Base-by-base conservation (phyloP, 2,797 vertebrate genomes). In the Cercopithecus diana region DNA sequence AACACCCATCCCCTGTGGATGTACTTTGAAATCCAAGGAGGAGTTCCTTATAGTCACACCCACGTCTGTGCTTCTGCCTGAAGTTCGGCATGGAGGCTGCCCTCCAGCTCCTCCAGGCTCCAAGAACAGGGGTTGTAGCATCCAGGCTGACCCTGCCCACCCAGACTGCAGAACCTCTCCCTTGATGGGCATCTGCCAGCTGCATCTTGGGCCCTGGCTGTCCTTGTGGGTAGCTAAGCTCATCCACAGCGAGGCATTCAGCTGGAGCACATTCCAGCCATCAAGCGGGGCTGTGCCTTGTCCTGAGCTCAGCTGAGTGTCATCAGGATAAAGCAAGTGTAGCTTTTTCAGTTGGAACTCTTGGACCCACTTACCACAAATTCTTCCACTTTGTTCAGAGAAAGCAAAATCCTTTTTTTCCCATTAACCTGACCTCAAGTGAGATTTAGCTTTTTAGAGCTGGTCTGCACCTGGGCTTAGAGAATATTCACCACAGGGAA, bases 371-470 rank as follows among this genome's bases (percentile, higher is more conserved):
- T 80, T 96, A 41, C 87, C 61, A 72, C 0, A 1, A 20, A 28
- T 43, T 86, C 10, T 20, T 3, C 26, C 0, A 3, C 24, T 93
- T 96, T 48, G 67, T 75, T 87, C 41, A 33, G 41, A 95, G 70
- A 72, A 70, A 94, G 55, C 7, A 48, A 73, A 96, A 58, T 20
- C 0, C 0, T 1, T 55, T 81, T 80, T 39, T 67, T 67, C 30
- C 26, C 67, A 83, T 75, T 55, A 83, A 75, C 72, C 41, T 77
- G 12, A 48, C 45, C 48, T 85, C 67, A 84, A 86, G 48, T 75
- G 48, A 88, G 61, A 81, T 41, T 64, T 82, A n/a, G 48, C 43
- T 87, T 82, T 72, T 92, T 90, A 92, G 76, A 81, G 15, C 55
- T 39, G 41, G 13, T 73, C 45, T 83, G 39, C 5, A 39, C 7